A percentile compares a stretch with the other conserved stretches of the same genome.
Evolutionary conservation across 2,888 invertebrate genomes (phyloP).

Genomic region (Uloborus plumipes): DNA sequence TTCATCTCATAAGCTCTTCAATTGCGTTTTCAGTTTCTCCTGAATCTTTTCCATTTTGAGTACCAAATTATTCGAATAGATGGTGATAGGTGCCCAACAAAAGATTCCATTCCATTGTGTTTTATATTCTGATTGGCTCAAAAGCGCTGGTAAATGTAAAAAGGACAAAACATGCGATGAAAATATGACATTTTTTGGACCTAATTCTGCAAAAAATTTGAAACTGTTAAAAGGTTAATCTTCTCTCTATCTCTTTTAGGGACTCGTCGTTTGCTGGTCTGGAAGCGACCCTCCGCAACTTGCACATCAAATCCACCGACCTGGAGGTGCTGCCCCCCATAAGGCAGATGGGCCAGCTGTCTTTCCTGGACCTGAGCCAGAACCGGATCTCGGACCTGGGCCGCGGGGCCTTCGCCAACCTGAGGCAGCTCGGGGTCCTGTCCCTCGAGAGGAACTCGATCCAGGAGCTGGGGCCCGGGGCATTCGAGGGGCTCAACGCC

Average conservation of each 20-base stretch:
- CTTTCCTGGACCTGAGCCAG: conserved; percentile 90
- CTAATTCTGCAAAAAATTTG: too few species aligned
- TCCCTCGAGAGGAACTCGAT: conserved; percentile 91
- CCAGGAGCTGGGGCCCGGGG: conserved; percentile 81
- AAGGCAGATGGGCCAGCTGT: conserved; percentile 82
- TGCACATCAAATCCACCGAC: conserved; percentile 88
- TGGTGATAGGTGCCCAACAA: too few species aligned
- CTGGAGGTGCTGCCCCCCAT: conserved; percentile 86
- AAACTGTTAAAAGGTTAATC: too few species aligned
- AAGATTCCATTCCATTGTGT: too few species aligned
- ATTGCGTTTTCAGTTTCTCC: too few species aligned
- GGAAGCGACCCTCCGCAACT: conserved; percentile 85
- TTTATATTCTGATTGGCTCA: too few species aligned
- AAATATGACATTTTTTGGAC: too few species aligned
- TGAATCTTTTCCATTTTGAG: too few species aligned
- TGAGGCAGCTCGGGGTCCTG: conserved; percentile 86
- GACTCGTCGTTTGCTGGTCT: conserved; percentile 82
- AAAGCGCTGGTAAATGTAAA: too few species aligned
- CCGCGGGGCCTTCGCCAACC: conserved; percentile 72
- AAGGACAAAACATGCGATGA: too few species aligned
- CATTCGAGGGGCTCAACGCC: conserved; percentile 84
- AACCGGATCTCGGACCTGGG: conserved; percentile 84
- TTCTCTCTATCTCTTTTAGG: conserved; percentile 13
- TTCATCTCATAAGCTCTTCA: too few species aligned
- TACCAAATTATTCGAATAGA: too few species aligned